phyloP scores from a whole-genome alignment of 2,888 invertebrate genomes.

The Litoditis marina region DNA sequence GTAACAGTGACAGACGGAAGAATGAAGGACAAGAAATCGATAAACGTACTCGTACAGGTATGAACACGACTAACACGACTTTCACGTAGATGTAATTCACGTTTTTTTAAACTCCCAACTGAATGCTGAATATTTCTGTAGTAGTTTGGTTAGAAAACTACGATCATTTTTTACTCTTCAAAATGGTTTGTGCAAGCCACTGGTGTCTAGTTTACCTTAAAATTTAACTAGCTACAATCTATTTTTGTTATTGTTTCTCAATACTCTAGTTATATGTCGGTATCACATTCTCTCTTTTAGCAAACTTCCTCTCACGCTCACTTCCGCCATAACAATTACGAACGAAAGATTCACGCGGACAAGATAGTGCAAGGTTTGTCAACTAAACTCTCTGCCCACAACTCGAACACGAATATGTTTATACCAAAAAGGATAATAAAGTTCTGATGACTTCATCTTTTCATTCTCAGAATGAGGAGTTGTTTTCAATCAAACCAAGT shows the following conservation, averaged over 20 bases:
- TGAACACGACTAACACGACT: not conserved
- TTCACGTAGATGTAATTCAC: slow-evolving; percentile 1
- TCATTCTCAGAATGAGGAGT: not conserved
- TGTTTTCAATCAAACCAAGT: too few species aligned
- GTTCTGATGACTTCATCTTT: not conserved
- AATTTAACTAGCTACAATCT: too few species aligned
- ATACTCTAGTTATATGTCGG: too few species aligned
- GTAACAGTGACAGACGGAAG: slow-evolving; percentile 16
- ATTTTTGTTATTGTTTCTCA: too few species aligned
- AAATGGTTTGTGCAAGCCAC: too few species aligned
- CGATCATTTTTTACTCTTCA: not conserved
- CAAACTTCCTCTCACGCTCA: slow-evolving; percentile 34
- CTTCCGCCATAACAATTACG: slow-evolving; percentile 35
- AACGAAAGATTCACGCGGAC: slow-evolving; percentile 21
- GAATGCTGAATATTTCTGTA: not conserved
- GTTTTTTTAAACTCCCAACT: not conserved
- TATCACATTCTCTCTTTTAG: too few species aligned
- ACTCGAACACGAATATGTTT: too few species aligned
- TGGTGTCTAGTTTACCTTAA: too few species aligned
- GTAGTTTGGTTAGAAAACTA: slow-evolving; percentile 1
- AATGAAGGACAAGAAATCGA: slow-evolving; percentile 5
- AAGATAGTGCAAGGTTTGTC: slow-evolving; percentile 19
- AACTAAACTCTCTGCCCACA: too few species aligned
- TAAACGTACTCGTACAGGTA: slow-evolving; percentile 37
- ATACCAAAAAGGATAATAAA: too few species aligned